These are phyloP conservation scores for Colostygia pectinataria DNA, from an alignment of 2,888 invertebrate genomes.

Conservation along the genomic window DNA sequence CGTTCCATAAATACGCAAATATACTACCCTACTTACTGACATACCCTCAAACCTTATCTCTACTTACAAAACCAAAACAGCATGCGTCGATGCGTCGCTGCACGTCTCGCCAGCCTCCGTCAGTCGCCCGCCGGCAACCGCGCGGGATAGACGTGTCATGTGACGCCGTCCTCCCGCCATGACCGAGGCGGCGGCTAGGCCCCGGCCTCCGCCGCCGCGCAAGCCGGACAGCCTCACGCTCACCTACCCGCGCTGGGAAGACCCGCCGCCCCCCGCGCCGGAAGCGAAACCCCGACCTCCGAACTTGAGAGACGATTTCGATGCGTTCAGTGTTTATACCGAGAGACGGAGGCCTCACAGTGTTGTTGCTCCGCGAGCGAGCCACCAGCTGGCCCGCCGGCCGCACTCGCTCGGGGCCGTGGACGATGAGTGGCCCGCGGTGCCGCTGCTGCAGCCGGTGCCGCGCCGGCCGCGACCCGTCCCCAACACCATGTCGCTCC, in stretches of 20 bases:
- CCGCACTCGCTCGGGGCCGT: constrained; percentile 85
- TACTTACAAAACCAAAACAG: constrained; percentile 24
- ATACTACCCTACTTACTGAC: constrained; percentile 1
- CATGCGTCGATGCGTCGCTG: constrained; percentile 55
- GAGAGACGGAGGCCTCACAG: constrained; percentile 79
- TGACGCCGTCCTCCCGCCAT: constrained; percentile 64
- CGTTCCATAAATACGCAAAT: not conserved
- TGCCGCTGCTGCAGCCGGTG: constrained; percentile 80
- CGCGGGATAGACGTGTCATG: constrained; percentile 60
- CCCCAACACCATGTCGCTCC: constrained; percentile 63
- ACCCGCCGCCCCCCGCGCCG: constrained; percentile 79
- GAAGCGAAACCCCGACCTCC: constrained; percentile 48
- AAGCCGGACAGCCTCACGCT: constrained; percentile 73
- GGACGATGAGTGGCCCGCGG: constrained; percentile 70
- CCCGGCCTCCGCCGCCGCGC: constrained; percentile 79
- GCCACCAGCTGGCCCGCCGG: constrained; percentile 65
- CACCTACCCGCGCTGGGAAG: constrained; percentile 67
- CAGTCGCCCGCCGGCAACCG: constrained; percentile 53
- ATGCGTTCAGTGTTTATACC: constrained; percentile 79
- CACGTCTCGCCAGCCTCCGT: constrained; percentile 59
- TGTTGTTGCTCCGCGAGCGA: constrained; percentile 73
- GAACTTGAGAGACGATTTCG: constrained; percentile 63
- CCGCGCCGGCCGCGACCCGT: constrained; percentile 78
- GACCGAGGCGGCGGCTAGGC: constrained; percentile 78
- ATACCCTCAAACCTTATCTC: constrained; percentile 14